Evolutionary conservation across 2,797 vertebrate genomes (phyloP).

Genomic region (Agapornis canus): DNA sequence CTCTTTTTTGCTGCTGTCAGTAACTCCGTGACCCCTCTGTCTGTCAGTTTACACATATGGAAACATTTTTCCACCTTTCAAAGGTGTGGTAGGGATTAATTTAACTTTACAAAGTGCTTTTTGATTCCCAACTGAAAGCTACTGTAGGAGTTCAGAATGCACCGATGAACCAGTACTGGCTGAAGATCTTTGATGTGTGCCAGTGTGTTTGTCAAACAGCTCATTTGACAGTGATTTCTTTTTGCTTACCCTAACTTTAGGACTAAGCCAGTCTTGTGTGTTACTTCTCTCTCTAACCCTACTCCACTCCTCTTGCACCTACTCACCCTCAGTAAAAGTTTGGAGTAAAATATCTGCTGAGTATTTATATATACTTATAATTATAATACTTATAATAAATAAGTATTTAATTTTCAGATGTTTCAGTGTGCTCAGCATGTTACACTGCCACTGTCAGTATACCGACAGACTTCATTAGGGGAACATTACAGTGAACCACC

Average conservation of each 20-base stretch:
- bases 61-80: slow-evolving; percentile 31
- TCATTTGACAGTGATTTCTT: background rate
- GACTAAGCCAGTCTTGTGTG: background rate
- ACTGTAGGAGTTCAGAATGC: background rate
- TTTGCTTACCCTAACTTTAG: background rate
- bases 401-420: background rate
- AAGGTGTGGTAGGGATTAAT: slow-evolving; percentile 31
- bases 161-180: background rate
- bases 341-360: background rate
- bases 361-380: too few species aligned
- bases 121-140: slow-evolving; percentile 43
- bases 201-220: background rate
- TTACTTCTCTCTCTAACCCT: background rate
- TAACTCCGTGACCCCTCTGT: background rate
- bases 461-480: background rate
- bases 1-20: rapidly evolving
- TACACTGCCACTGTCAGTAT: background rate
- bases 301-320: background rate
- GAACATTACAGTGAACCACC: background rate
- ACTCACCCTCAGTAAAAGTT: background rate
- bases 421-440: background rate
- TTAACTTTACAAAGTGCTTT: slow-evolving; percentile 30
- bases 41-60: background rate
- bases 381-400: background rate
- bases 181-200: background rate